A percentile compares a stretch with the other conserved stretches of the same genome.
phyloP scores from a whole-genome alignment of 2,113 vertebrate genomes.

The Gallinago paraguaiae region DNA sequence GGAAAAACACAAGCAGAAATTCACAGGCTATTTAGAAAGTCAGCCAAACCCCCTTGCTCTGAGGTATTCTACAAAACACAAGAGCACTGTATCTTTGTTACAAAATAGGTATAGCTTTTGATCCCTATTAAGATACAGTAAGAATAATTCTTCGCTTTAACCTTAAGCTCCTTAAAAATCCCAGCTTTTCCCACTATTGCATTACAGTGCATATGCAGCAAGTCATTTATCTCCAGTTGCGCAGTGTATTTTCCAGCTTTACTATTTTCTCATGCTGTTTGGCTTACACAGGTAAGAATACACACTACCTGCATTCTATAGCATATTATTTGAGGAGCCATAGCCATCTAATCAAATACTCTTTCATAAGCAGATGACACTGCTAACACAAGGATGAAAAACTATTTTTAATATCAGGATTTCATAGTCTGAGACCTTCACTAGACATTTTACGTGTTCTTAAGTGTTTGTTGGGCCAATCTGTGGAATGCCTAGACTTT shows the following conservation, averaged over 20 bases:
- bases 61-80: background rate
- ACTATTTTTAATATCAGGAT: background rate
- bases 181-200: background rate
- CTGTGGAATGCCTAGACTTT: background rate
- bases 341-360: background rate
- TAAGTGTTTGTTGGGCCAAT: background rate
- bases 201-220: background rate
- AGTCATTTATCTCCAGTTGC: background rate
- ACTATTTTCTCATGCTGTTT: background rate
- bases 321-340: background rate
- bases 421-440: background rate
- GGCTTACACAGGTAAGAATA: background rate
- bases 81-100: background rate
- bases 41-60: background rate
- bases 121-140: background rate
- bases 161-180: background rate
- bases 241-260: background rate
- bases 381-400: background rate
- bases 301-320: background rate
- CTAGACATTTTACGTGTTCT: background rate
- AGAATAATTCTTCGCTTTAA: background rate
- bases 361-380: background rate
- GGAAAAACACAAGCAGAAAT: background rate
- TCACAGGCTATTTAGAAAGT: background rate
- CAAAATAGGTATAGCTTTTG: background rate